Conservation (phyloP, 1,140 invertebrate genomes). For the Gryllus bimaculatus region DNA sequence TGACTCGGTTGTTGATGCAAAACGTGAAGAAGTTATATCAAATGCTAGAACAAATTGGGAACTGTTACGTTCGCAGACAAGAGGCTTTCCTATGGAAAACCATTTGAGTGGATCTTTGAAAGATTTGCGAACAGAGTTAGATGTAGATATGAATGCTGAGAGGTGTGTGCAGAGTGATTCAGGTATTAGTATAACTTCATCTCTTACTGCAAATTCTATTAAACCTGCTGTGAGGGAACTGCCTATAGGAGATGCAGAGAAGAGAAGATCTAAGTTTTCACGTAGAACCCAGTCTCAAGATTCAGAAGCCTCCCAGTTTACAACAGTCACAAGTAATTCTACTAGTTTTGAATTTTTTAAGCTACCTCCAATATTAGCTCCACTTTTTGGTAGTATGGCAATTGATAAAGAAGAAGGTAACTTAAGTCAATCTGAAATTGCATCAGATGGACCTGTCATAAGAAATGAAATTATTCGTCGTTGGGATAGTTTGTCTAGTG, state of each 20-base stretch:
- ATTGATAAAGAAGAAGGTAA: not conserved
- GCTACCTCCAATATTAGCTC: slow-evolving; percentile 58
- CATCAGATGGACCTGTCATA: not conserved
- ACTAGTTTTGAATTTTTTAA: slow-evolving; percentile 38
- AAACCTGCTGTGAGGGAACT: not conserved
- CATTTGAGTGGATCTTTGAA: slow-evolving; percentile 30
- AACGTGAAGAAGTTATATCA: slow-evolving; percentile 65
- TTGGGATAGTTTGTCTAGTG: slow-evolving; percentile 32
- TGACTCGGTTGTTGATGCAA: slow-evolving; percentile 51
- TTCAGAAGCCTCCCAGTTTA: slow-evolving; percentile 40
- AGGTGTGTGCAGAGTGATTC: slow-evolving; percentile 32
- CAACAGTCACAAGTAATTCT: slow-evolving; percentile 8
- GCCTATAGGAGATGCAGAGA: slow-evolving; percentile 21
- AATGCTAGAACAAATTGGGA: slow-evolving; percentile 77
- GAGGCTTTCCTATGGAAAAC: slow-evolving; percentile 31
- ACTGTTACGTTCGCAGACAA: slow-evolving; percentile 56
- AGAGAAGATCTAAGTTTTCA: slow-evolving; percentile 26
- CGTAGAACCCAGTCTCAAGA: slow-evolving; percentile 45
- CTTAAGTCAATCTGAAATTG: not conserved
- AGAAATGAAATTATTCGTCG: not conserved
- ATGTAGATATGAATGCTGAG: slow-evolving; percentile 31
- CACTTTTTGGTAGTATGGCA: slow-evolving; percentile 40
- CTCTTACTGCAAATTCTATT: slow-evolving; percentile 17
- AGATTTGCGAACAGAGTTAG: slow-evolving; percentile 29
- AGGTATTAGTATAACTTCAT: slow-evolving; percentile 20